A percentile compares a stretch with the other conserved stretches of the same genome.
Conservation (phyloP, 2,113 vertebrate genomes). For the Chloroceryle aenea region DNA sequence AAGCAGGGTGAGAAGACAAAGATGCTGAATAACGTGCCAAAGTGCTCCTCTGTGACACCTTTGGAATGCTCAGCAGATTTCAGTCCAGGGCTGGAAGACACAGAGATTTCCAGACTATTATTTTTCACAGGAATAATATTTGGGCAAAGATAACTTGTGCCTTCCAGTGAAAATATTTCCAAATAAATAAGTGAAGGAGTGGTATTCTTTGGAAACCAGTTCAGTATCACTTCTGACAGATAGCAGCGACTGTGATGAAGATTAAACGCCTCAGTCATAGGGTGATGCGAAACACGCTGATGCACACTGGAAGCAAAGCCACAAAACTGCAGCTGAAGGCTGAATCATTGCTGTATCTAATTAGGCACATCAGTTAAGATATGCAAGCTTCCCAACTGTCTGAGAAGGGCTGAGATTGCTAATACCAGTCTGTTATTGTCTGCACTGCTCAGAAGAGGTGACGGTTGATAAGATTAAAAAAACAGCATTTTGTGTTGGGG, state of each 20-base stretch:
- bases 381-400: background rate
- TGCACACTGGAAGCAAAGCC: slow-evolving; percentile 11
- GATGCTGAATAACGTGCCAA: background rate
- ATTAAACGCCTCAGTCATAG: slow-evolving; percentile 30
- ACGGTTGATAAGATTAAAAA: background rate
- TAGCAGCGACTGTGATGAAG: background rate
- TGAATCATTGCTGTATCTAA: slow-evolving; percentile 43
- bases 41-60: background rate
- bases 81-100: background rate
- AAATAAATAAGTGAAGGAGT: background rate
- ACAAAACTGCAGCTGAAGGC: background rate
- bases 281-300: background rate
- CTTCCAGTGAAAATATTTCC: slow-evolving; percentile 1
- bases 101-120: background rate
- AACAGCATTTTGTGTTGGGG: background rate
- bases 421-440: background rate
- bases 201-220: background rate
- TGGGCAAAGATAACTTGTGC: background rate
- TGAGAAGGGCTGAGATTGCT: slow-evolving; percentile 11
- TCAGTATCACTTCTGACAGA: slow-evolving; percentile 16
- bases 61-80: background rate
- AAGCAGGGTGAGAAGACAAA: background rate
- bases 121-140: background rate
- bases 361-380: slow-evolving; percentile 36
- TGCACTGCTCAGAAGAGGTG: background rate